These are phyloP conservation scores for Atrina japonica DNA, from an alignment of 2,888 invertebrate genomes.

Conservation along the genomic window DNA sequence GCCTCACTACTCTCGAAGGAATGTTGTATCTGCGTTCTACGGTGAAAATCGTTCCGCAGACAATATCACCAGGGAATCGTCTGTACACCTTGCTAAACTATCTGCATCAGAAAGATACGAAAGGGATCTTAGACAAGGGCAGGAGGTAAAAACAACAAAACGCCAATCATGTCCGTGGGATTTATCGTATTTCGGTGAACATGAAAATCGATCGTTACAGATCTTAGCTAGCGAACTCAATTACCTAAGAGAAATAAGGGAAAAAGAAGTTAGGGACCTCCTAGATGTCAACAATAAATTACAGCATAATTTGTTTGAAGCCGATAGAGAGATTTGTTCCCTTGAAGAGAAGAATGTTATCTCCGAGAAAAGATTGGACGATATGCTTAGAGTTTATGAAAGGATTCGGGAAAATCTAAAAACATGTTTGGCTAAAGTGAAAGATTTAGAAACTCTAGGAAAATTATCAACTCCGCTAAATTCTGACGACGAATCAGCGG, in stretches of 20 bases:
- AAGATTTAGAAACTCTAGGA: slow-evolving; percentile 37
- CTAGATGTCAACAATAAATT: slow-evolving; percentile 35
- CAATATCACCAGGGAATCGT: slow-evolving; percentile 19
- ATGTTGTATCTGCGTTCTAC: slow-evolving; percentile 38
- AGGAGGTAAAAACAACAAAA: slow-evolving; percentile 23
- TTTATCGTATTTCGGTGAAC: slow-evolving; percentile 37
- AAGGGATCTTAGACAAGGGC: background rate
- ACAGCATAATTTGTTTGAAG: slow-evolving; percentile 38
- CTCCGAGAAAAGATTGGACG: slow-evolving; percentile 34
- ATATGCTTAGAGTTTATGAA: slow-evolving; percentile 42
- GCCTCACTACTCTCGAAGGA: slow-evolving; percentile 22
- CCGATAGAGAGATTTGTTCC: slow-evolving; percentile 36
- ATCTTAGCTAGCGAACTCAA: slow-evolving; percentile 39
- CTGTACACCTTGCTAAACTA: slow-evolving; percentile 20
- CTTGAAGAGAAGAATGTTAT: slow-evolving; percentile 34
- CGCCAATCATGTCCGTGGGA: slow-evolving; percentile 44
- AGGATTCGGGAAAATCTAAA: slow-evolving; percentile 43
- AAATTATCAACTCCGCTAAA: slow-evolving; percentile 32
- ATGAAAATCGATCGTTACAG: slow-evolving; percentile 36
- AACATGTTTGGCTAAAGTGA: slow-evolving; percentile 35
- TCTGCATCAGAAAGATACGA: slow-evolving; percentile 26
- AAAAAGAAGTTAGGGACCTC: slow-evolving; percentile 40
- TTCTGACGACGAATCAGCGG: slow-evolving; percentile 34
- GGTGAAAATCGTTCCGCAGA: slow-evolving; percentile 22
- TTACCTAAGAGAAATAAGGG: slow-evolving; percentile 40